Conservation (phyloP, 2,888 invertebrate species). For the Dryadula phaetusa region DNA sequence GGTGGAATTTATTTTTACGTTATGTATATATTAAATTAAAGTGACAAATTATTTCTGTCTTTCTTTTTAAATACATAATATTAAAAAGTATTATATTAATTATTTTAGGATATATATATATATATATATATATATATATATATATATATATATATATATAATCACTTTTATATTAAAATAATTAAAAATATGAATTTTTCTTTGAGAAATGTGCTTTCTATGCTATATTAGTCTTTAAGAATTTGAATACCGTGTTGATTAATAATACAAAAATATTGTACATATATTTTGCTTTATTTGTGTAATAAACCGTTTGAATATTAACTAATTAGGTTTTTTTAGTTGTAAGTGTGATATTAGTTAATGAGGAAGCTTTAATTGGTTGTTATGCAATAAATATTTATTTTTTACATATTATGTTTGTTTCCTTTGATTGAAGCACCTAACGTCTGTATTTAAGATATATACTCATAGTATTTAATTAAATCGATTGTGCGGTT, state of each 20-base stretch:
- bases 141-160: no score
- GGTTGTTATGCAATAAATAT: conserved; percentile 33
- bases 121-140: no score
- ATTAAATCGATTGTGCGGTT: no score
- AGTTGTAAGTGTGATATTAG: conserved; percentile 33
- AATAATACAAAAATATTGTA: conserved; percentile 5
- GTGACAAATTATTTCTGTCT: not conserved
- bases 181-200: not conserved
- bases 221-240: not conserved
- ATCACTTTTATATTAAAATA: conserved; percentile 1
- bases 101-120: no score
- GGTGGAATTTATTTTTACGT: not conserved
- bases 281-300: not conserved
- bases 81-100: not conserved
- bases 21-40: conserved; percentile 9
- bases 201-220: not conserved
- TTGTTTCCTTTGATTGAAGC: not conserved
- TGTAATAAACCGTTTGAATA: not conserved
- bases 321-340: not conserved
- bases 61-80: not conserved
- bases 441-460: not conserved
- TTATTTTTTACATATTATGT: conserved; percentile 19
- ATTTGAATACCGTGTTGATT: not conserved
- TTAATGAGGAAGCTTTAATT: conserved; percentile 32
- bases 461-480: no score